A percentile compares a stretch with the other conserved stretches of the same genome.
These are phyloP conservation scores for Megathymus violae DNA, from an alignment of 1,140 invertebrate genomes.

Conservation along the genomic window DNA sequence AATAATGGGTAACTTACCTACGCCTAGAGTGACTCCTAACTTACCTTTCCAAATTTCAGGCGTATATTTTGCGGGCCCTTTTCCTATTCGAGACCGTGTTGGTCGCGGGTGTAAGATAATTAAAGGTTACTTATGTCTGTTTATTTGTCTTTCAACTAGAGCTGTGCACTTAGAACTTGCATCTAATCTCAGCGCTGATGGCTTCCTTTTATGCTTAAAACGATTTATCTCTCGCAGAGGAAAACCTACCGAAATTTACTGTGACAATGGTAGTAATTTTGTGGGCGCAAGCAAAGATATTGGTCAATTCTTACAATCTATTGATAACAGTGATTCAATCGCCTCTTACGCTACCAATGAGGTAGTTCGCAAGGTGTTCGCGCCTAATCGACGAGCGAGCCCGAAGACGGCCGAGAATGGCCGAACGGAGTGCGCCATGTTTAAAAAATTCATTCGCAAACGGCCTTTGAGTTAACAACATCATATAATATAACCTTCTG, in stretches of 20 bases:
- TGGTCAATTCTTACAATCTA: neutral
- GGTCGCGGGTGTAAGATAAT: constrained; percentile 37
- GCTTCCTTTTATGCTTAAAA: constrained; percentile 19
- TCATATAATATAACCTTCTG: too few relatives aligned
- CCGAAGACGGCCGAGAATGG: too few relatives aligned
- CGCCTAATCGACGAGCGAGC: too few relatives aligned
- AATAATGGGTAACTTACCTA: constrained; percentile 28
- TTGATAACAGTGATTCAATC: neutral
- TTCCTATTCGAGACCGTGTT: constrained; percentile 43
- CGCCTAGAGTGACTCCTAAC: constrained; percentile 7
- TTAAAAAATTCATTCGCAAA: too few relatives aligned
- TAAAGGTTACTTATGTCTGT: constrained; percentile 40
- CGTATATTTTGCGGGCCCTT: constrained; percentile 45
- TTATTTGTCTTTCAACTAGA: constrained; percentile 34
- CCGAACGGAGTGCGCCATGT: too few relatives aligned
- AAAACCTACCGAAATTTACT: constrained; percentile 8
- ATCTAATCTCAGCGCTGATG: constrained; percentile 28
- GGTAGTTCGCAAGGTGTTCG: too few relatives aligned
- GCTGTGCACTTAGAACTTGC: constrained; percentile 35
- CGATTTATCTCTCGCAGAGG: constrained; percentile 9
- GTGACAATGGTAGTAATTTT: constrained; percentile 9
- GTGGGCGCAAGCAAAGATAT: constrained; percentile 6
- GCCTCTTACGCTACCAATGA: neutral
- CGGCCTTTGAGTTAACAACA: too few relatives aligned
- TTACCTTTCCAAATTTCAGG: constrained; percentile 37